These are phyloP conservation scores for Serrognathus titanus DNA, from an alignment of 2,888 invertebrate genomes.

Conservation along the genomic window DNA sequence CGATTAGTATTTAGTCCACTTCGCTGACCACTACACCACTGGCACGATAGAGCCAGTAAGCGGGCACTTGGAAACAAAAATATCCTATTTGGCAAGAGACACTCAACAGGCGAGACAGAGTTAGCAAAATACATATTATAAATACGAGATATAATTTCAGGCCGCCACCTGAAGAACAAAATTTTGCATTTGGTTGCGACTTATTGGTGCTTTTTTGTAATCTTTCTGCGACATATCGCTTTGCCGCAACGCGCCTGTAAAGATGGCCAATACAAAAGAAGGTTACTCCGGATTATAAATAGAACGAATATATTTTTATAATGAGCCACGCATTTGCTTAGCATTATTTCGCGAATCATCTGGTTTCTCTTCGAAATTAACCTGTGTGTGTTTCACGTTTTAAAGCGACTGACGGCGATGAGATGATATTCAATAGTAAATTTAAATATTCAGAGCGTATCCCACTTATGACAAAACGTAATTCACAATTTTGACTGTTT, in stretches of 20 bases:
- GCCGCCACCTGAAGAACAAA: background rate
- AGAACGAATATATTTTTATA: constrained; percentile 2
- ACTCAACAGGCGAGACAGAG: constrained; percentile 43
- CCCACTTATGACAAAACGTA: too few relatives aligned
- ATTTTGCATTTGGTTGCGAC: too few relatives aligned
- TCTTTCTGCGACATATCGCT: too few relatives aligned
- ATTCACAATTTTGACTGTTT: too few relatives aligned
- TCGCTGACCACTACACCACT: constrained; percentile 44
- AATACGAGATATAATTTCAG: background rate
- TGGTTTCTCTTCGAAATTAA: too few relatives aligned
- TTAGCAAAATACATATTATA: constrained; percentile 11
- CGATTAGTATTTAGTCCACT: constrained; percentile 31
- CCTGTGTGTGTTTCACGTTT: too few relatives aligned
- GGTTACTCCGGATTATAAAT: constrained; percentile 1
- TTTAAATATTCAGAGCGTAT: too few relatives aligned
- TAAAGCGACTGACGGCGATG: too few relatives aligned
- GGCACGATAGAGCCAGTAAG: constrained; percentile 39
- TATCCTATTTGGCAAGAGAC: constrained; percentile 52
- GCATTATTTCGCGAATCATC: too few relatives aligned
- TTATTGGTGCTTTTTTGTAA: too few relatives aligned
- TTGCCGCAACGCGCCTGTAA: too few relatives aligned
- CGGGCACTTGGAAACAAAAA: constrained; percentile 47
- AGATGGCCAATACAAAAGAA: background rate
- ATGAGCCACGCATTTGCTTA: background rate
- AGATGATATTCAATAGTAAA: too few relatives aligned